Base-by-base conservation (phyloP, 2,113 vertebrate species). In the Pica pica region DNA sequence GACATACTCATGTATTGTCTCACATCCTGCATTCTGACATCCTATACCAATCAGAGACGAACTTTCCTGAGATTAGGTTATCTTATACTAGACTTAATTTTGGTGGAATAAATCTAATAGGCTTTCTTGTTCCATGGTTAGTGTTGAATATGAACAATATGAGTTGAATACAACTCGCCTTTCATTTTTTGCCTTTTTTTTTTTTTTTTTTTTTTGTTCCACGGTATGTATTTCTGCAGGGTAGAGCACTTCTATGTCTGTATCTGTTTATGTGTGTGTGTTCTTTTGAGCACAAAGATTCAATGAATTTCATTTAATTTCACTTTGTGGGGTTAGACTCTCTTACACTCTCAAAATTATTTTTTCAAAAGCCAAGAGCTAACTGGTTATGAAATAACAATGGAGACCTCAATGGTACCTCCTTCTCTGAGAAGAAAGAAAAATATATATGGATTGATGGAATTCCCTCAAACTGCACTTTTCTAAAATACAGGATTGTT, bases 311-410 rank as follows among this genome's bases (percentile, higher is more conserved):
- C 5, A 59, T 56, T 63, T 76, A 64, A 84, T 17, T 31, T 83
- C 11, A 8, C 16, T 63, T 50, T 13, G 8, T 61, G 26, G 13
- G 7, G 8, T 65, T 93, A 71, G 52, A 73, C 77, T 61, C 37
- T 71, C 47, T 67, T 82, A 18, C 18, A 46, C 14, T 50, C 24
- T 90, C 16, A 91, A 89, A 76, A 85, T 27, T 68, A 57, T 92
- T 96, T 96, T 81, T 94, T 96, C 71, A 87, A 96, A 94, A 95
- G 16, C 47, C 49, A 90, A 89, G 83, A 88, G 60, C 37, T 82
- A 83, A 83, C 57, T 67, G 69, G 13, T 93, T 96, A 94, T 92
- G 77, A 91, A 93, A 44, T 67, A 83, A 26, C 39, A 63, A 11
- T 55, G n/a, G 31, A 56, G 46, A 42, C 27, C 61, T 12, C 37